Evolutionary conservation across 2,888 invertebrate species (phyloP).

Genomic region (Mythimna pallens): DNA sequence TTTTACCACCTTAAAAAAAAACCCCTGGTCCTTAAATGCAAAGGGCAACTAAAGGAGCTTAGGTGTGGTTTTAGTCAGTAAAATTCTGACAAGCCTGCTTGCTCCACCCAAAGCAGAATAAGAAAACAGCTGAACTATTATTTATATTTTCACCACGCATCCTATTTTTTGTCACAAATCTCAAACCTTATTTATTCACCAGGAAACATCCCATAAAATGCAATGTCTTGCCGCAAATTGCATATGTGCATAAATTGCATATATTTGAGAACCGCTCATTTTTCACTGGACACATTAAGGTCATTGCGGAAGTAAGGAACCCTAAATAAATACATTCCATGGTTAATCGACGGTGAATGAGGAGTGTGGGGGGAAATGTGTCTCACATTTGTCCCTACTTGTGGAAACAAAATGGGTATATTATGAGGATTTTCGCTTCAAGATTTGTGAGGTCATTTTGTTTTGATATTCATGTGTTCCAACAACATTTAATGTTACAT

Average conservation of each 20-base stretch:
- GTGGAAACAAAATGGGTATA: conserved; percentile 69
- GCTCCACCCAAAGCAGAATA: no score
- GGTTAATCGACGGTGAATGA: conserved; percentile 87
- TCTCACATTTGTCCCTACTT: conserved; percentile 76
- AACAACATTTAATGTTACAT: conserved; percentile 11
- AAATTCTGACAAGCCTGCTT: no score
- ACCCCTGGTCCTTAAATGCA: no score
- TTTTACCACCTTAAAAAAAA: no score
- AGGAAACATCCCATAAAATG: conserved; percentile 39
- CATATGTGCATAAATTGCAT: conserved; percentile 67
- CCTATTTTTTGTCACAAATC: conserved; percentile 17
- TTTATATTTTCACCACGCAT: background rate
- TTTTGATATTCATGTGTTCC: conserved; percentile 10
- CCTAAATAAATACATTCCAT: conserved; percentile 87
- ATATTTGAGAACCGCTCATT: conserved; percentile 73
- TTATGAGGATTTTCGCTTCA: conserved; percentile 52
- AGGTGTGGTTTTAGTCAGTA: no score
- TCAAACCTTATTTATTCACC: conserved; percentile 35
- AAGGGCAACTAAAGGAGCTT: no score
- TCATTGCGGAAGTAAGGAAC: conserved; percentile 74
- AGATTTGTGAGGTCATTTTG: conserved; percentile 46
- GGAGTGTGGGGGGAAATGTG: conserved; percentile 71
- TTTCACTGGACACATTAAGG: conserved; percentile 83
- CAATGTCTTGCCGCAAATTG: conserved; percentile 52
- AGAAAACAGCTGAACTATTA: no score